Base-by-base conservation (phyloP, 2,888 invertebrate genomes). In the Trichogramma evanescens region DNA sequence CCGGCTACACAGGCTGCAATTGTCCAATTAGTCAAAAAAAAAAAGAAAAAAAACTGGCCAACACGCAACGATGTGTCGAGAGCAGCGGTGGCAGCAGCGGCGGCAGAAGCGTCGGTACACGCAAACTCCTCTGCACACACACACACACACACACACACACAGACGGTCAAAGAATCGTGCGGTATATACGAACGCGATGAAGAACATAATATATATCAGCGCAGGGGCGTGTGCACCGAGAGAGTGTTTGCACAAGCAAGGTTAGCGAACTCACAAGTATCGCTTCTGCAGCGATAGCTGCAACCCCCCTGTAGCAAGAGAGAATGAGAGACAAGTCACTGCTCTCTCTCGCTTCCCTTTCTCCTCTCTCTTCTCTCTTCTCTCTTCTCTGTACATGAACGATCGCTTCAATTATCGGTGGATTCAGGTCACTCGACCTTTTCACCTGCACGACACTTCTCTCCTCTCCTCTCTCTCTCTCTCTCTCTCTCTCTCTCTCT, bases 241-340 rank as follows among this genome's bases (percentile, higher is more conserved):
- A 4, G 46, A 68, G 69, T 71, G 70, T 70, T 70, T 70, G 66
- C 68, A 61, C 63, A 63, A 61, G 44, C 62, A 66, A 65, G 67
- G 67, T 68, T 67, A 65, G 63, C 67, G 66, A 67, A 66, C 66
- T 58, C 65, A 46, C 62, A 43, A 43, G 44, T 8, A 8, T 44
- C 8, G 8, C 51, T 39, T n/a, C 40, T n/a, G 10, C n/a, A 51
- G 51, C 39, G 51, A 51, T 5, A 51, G 8, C 39, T 39, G 43
- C 48, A 44, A 54, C 45, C 8, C 10, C 13, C 41, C 4, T 42
- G 26, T 44, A 45, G 13, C n/a, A n/a, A 40, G 8, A 48, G 46
- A 40, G 45, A 48, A 48, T 41, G 48, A 39, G 41, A 13, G 42
- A 46, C 43, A 54, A 63, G 59, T 40, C 55, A 63, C 63, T 63